Evolutionary conservation across 2,113 vertebrate species (phyloP), one percentile per base, ranked within the genome.

Genomic region (Neotoma lepida): DNA sequence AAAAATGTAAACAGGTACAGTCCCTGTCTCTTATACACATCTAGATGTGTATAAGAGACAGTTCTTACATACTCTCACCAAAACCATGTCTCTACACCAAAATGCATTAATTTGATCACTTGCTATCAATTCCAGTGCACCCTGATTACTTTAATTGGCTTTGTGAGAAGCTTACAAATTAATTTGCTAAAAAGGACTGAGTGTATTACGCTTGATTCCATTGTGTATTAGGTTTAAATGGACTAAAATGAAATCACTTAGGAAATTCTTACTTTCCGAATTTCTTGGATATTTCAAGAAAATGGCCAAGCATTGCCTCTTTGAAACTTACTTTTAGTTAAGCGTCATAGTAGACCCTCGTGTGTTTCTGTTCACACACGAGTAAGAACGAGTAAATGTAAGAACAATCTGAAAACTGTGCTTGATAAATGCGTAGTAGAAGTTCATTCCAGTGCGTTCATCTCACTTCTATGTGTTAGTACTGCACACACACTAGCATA

Each of bases 151-250:
- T 90, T 73, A 33, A 56, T 46, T 33, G 14, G 33, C 49, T 76
- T 63, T 74, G 15, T 91, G 46, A 26, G 22, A 74, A 86, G 58
- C 33, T 77, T 87, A 61, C 26, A 63, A 28, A 41, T 89, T 70
- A 80, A 51, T 93, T 76, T 87, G 24, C 39, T 44, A 30, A 56
- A 41, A 85, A 76, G 41, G 61, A 80, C 41, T 76, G 3, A 85
- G 7, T 71, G 44, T n/a, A 41, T 51, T 77, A 2, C 41, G 13
- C 17, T 41, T 49, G 70, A 51, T 76, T 68, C 35, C 0, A 3
- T 93, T 33, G 88, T 13, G 10, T 30, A 70, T 78, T 80, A 68
- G 70, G 92, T 86, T 85, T 66, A 64, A 93, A 77, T 76, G 33
- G 28, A 66, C 44, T 71, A 54, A 92, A 88, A 86, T 78, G n/a